Base-by-base conservation (phyloP, 2,113 vertebrate species). In the Sinosuthora webbiana region DNA sequence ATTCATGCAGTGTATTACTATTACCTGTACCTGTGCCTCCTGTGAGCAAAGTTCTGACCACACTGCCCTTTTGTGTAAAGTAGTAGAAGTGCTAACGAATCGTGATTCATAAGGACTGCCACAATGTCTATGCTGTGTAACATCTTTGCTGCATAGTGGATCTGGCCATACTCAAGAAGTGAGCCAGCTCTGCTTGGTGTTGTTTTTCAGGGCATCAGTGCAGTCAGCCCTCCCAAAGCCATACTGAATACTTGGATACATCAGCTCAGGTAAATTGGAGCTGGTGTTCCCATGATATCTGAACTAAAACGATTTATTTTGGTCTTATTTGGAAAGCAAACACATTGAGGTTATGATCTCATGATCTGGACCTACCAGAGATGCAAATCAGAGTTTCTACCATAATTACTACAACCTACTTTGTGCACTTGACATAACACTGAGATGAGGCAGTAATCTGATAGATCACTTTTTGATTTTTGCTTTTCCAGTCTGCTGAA, bases 401-500 rank as follows among this genome's bases (percentile, higher is more conserved):
- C 77, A 50, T 55, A 49, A 28, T 57, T 55, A 37, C 19, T 69
- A n/a, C 31, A 77, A 49, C 22, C 19, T 37, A n/a, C 55, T 53
- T 77, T 3, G 2, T 65, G 25, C 42, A 35, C 59, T 67, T 90
- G 53, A 53, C 24, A 6, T 71, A 44, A 71, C 60, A 44, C 4
- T 50, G 23, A 67, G 63, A n/a, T 67, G 50, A 70, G 65, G 35
- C 87, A 89, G 35, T 30, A 74, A 81, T 57, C 50, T 87, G 45
- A 87, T 62, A 62, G 50, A 80, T 24, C 45, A 57, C 25, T 67
- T 83, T 83, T 70, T 25, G 7, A 23, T 70, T 89, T 79, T 73
- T 73, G 27, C 62, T 89, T 86, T 85, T 86, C 64, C 50, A 83
- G 23, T 89, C 63, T 70, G 25, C 28, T 89, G 77, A 76, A 77